phyloP scores from a whole-genome alignment of 2,888 invertebrate genomes.

The Epistrophella euchroma region DNA sequence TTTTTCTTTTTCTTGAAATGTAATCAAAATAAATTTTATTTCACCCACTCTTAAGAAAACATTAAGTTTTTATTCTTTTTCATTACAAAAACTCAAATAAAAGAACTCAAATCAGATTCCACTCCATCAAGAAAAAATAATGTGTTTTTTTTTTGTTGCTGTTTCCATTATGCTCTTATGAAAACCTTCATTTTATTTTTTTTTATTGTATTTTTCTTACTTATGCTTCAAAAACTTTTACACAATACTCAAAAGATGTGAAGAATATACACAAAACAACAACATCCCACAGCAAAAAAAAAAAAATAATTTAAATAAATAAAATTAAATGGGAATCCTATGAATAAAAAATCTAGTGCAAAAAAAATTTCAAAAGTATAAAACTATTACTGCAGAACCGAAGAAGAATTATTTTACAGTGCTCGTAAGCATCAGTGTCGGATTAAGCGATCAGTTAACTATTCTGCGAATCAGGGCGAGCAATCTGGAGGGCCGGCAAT shows the following conservation, averaged over 20 bases:
- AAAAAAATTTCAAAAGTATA: constrained; percentile 44
- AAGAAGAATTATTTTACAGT: constrained; percentile 26
- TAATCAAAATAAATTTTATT: constrained; percentile 72
- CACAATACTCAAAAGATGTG: constrained; percentile 51
- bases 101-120: constrained; percentile 69
- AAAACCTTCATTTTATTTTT: constrained; percentile 50
- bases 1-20: constrained; percentile 27
- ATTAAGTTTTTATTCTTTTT: constrained; percentile 25
- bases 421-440: neutral
- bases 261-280: constrained; percentile 24
- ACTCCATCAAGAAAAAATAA: constrained; percentile 55
- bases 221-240: constrained; percentile 65
- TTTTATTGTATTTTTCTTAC: neutral
- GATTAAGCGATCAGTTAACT: neutral
- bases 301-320: constrained; percentile 23
- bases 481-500: neutral
- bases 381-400: constrained; percentile 71
- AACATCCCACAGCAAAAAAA: constrained; percentile 1
- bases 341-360: constrained; percentile 2
- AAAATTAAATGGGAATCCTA: constrained; percentile 64
- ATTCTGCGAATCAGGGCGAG: neutral
- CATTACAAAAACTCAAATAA: constrained; percentile 49
- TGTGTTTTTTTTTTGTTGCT: constrained; percentile 13
- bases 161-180: constrained; percentile 68
- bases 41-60: constrained; percentile 2